Percentiles rank a stretch among this genome's conserved stretches.
These are phyloP conservation scores for Sclerurus mexicanus DNA, from an alignment of 2,113 vertebrate species.

Conservation along the genomic window DNA sequence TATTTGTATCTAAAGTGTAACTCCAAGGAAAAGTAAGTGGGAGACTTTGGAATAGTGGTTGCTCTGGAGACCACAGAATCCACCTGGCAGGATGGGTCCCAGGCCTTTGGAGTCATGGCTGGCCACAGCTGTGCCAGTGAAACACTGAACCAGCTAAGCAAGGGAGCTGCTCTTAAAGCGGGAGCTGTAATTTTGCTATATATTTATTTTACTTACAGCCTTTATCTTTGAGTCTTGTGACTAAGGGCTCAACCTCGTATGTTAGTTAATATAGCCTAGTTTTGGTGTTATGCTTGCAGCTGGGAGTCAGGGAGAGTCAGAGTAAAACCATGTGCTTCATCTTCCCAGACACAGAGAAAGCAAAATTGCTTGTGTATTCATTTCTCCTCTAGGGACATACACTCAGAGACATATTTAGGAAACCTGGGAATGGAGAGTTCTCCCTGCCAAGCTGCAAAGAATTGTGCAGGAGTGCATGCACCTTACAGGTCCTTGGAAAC, in stretches of 20 bases:
- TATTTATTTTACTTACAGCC: not conserved
- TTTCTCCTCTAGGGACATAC: not conserved
- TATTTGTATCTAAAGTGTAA: not conserved
- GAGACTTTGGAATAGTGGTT: not conserved
- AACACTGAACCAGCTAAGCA: not conserved
- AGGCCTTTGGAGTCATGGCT: not conserved
- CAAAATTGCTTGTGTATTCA: not conserved
- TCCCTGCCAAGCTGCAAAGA: not conserved
- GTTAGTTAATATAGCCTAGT: not conserved
- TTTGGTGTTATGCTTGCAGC: not conserved
- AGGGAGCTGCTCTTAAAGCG: not conserved
- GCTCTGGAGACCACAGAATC: not conserved
- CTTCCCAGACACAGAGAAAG: not conserved
- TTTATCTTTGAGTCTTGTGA: not conserved
- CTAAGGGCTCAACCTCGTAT: not conserved
- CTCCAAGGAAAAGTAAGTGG: not conserved
- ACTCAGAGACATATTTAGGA: not conserved
- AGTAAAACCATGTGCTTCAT: not conserved
- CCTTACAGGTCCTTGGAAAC: not conserved
- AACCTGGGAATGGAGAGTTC: not conserved
- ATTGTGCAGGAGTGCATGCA: not conserved
- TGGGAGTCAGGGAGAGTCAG: not conserved
- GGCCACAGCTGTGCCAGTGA: accelerated
- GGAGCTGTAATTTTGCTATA: not conserved
- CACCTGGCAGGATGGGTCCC: not conserved